These are phyloP conservation scores for Cancer borealis DNA, from an alignment of 2,888 invertebrate genomes.

Conservation along the genomic window DNA sequence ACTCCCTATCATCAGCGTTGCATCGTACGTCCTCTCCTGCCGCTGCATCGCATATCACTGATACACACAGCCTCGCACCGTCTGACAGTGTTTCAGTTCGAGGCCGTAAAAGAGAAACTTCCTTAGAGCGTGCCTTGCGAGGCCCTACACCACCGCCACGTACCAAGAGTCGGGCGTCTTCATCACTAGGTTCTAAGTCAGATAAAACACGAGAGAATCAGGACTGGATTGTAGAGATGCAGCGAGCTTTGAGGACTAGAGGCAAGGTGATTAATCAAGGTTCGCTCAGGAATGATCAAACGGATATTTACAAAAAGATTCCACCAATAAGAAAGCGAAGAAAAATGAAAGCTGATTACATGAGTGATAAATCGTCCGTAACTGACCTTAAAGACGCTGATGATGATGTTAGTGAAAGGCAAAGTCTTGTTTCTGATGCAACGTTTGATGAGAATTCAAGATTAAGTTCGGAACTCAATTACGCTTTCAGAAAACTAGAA, in stretches of 20 bases:
- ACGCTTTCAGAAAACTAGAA: constrained; percentile 68
- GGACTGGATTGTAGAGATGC: constrained; percentile 73
- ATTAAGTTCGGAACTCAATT: constrained; percentile 66
- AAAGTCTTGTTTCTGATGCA: constrained; percentile 56
- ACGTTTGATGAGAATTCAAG: constrained; percentile 63
- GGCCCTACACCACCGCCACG: constrained; percentile 67
- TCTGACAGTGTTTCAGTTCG: constrained; percentile 75
- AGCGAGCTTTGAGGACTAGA: constrained; percentile 54
- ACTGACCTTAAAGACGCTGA: constrained; percentile 54
- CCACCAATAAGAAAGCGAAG: constrained; percentile 69
- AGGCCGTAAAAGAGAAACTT: constrained; percentile 61
- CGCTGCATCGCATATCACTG: constrained; percentile 60
- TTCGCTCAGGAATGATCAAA: constrained; percentile 65
- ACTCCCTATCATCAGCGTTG: constrained; percentile 59
- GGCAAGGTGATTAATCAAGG: constrained; percentile 59
- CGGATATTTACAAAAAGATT: constrained; percentile 66
- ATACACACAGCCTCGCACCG: constrained; percentile 68
- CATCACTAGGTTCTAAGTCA: constrained; percentile 25
- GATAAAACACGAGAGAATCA: constrained; percentile 64
- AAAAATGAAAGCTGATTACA: not conserved
- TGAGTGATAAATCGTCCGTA: constrained; percentile 49
- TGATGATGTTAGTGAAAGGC: constrained; percentile 55
- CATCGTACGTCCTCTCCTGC: constrained; percentile 67
- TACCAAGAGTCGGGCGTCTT: constrained; percentile 56
- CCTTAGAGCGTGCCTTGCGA: constrained; percentile 57